Conservation (phyloP, 2,797 vertebrate species). For the Stomatorhinus walkeri region DNA sequence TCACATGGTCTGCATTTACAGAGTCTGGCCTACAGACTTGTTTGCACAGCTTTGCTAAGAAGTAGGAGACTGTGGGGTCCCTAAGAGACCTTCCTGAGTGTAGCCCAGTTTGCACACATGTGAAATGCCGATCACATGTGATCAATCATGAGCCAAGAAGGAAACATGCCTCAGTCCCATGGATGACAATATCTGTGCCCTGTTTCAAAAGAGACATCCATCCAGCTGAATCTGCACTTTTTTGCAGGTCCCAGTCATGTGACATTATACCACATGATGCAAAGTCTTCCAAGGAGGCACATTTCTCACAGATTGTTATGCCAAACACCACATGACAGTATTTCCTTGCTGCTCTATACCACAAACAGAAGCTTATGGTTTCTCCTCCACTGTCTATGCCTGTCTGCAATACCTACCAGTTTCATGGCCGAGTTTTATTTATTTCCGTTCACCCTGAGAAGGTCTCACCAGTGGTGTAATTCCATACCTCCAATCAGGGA, state of each 20-base stretch:
- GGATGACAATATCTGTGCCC: background rate
- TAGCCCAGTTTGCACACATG: background rate
- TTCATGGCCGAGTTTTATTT: background rate
- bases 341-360: background rate
- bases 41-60: background rate
- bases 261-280: background rate
- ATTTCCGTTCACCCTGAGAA: background rate
- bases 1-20: background rate
- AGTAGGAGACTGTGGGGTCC: background rate
- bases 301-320: background rate
- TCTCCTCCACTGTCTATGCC: background rate
- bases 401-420: background rate
- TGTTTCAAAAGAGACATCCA: background rate
- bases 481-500: background rate
- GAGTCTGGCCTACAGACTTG: background rate
- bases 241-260: background rate
- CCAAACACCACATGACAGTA: background rate
- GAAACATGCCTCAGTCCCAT: background rate
- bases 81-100: background rate
- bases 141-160: background rate
- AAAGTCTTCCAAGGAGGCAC: background rate
- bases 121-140: background rate
- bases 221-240: background rate
- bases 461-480: background rate
- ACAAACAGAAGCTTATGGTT: background rate